Evolutionary conservation across 1,140 invertebrate species (phyloP).

Genomic region (Tetramorium parvispinum): DNA sequence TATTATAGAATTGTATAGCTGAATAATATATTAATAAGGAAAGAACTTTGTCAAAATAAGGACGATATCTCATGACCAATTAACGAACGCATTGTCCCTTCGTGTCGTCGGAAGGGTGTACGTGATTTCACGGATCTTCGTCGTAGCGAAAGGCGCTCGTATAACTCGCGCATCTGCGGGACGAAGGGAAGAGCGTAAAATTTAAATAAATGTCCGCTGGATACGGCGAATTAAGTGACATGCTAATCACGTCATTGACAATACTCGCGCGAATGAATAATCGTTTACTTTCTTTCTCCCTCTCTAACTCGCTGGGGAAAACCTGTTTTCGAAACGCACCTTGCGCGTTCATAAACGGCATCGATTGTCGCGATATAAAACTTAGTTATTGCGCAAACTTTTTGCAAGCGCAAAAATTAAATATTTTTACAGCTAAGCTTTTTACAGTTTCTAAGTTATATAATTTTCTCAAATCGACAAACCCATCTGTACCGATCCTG

Average conservation of each 20-base stretch:
- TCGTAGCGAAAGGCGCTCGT: conserved; percentile 52
- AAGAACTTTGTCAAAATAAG: not conserved
- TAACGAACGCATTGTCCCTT: conserved; percentile 64
- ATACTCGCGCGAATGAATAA: conserved; percentile 74
- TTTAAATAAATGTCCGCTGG: conserved; percentile 83
- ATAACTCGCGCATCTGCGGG: conserved; percentile 74
- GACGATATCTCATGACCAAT: conserved; percentile 38
- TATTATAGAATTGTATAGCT: too few relatives aligned
- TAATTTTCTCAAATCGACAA: not conserved
- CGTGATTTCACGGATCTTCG: conserved; percentile 81
- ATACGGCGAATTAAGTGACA: conserved; percentile 83
- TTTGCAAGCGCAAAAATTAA: not conserved
- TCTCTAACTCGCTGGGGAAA: conserved; percentile 44
- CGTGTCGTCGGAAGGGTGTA: conserved; percentile 65
- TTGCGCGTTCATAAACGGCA: not conserved
- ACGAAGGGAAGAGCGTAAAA: conserved; percentile 81
- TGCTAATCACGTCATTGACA: conserved; percentile 79
- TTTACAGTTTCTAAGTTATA: not conserved
- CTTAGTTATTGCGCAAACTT: not conserved
- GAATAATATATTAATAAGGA: not conserved
- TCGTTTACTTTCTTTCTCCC: conserved; percentile 55
- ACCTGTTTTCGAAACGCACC: conserved; percentile 71
- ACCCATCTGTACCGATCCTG: not conserved
- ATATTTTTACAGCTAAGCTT: too few relatives aligned
- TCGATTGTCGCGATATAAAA: not conserved